These are phyloP conservation scores for Verasper variegatus DNA, from an alignment of 2,113 vertebrate species.

Conservation along the genomic window DNA sequence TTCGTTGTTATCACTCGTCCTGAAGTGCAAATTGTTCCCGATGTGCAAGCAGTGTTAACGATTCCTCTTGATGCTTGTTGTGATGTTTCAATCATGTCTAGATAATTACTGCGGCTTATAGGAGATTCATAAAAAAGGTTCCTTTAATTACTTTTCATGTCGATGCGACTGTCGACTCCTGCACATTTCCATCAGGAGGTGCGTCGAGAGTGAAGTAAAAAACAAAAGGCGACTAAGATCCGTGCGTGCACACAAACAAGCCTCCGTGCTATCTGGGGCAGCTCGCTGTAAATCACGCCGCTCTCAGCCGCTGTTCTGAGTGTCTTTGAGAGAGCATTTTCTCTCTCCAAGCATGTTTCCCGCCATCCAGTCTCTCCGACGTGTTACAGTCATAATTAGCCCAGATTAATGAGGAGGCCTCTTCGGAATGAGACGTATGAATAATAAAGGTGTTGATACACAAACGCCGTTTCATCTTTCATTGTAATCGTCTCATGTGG, in stretches of 20 bases:
- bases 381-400: slow-evolving; percentile 78
- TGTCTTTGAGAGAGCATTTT: slow-evolving; percentile 48
- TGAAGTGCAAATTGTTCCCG: slow-evolving; percentile 7
- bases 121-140: not conserved
- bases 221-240: slow-evolving; percentile 9
- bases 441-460: slow-evolving; percentile 76
- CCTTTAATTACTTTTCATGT: not conserved
- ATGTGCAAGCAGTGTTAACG: slow-evolving; percentile 25
- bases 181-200: not conserved
- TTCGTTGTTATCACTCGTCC: slow-evolving; percentile 16
- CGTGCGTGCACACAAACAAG: slow-evolving; percentile 37
- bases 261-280: slow-evolving; percentile 65
- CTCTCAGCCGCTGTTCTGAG: slow-evolving; percentile 57
- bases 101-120: slow-evolving; percentile 5
- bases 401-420: slow-evolving; percentile 76
- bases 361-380: slow-evolving; percentile 61
- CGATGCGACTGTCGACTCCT: not conserved
- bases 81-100: slow-evolving; percentile 51
- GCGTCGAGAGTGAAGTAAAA: not conserved
- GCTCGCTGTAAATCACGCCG: slow-evolving; percentile 54
- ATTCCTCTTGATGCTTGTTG: slow-evolving; percentile 37
- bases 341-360: slow-evolving; percentile 66
- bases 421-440: slow-evolving; percentile 72
- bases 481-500: slow-evolving; percentile 59
- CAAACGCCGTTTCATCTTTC: slow-evolving; percentile 73